A percentile compares a stretch with the other conserved stretches of the same genome.
phyloP scores from a whole-genome alignment of 2,888 invertebrate genomes.

The Dascillus cervinus region DNA sequence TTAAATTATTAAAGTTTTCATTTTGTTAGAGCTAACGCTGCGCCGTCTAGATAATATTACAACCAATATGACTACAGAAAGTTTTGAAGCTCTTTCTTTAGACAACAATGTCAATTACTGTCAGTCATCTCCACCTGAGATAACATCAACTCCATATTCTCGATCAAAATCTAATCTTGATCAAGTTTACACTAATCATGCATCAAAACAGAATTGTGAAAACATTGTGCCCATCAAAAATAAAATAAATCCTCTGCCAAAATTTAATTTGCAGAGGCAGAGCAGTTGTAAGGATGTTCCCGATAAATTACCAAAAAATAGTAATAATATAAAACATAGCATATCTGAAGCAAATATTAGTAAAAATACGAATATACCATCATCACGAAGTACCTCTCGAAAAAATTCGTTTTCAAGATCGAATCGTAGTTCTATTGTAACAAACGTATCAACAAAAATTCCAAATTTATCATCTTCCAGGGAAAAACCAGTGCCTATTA shows the following conservation, averaged over 20 bases:
- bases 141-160: conserved; percentile 31
- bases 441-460: conserved; percentile 27
- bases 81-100: conserved; percentile 37
- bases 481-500: conserved; percentile 12
- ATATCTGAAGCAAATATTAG: conserved; percentile 39
- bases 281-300: conserved; percentile 39
- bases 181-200: conserved; percentile 33
- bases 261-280: conserved; percentile 35
- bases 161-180: conserved; percentile 42
- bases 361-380: conserved; percentile 22
- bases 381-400: conserved; percentile 26
- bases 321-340: conserved; percentile 38
- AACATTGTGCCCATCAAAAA: conserved; percentile 29
- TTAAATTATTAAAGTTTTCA: conserved; percentile 1
- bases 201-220: conserved; percentile 31
- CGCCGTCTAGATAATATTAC: no score
- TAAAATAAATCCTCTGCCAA: conserved; percentile 19
- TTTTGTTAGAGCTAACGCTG: conserved; percentile 44
- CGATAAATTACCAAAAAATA: conserved; percentile 26
- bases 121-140: conserved; percentile 23
- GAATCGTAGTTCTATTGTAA: conserved; percentile 35
- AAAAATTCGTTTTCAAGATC: conserved; percentile 40
- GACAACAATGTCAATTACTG: conserved; percentile 37
- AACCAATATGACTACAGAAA: conserved; percentile 23
- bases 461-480: conserved; percentile 19